Evolutionary conservation across 2,113 vertebrate genomes (phyloP).

Genomic region (Tyrannus savana): DNA sequence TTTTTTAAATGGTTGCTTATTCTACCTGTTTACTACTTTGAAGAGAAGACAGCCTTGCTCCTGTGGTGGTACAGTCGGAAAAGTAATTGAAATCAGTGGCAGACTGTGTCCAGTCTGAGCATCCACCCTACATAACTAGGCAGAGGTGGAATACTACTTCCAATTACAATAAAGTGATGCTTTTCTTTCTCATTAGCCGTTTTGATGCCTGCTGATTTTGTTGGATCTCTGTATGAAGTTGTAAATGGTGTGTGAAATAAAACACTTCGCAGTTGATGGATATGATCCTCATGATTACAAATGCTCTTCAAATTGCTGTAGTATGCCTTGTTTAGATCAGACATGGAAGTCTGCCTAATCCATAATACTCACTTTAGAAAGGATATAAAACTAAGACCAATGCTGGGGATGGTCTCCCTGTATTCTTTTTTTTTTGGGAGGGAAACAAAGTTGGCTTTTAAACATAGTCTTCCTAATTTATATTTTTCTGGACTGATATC

Average conservation of each 20-base stretch:
- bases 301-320: not conserved
- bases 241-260: slow-evolving; percentile 8
- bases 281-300: not conserved
- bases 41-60: not conserved
- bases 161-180: not conserved
- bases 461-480: not conserved
- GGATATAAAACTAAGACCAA: not conserved
- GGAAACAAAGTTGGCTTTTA: not conserved
- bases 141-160: not conserved
- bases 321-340: not conserved
- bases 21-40: not conserved
- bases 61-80: not conserved
- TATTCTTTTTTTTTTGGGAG: not conserved
- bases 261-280: not conserved
- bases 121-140: not conserved
- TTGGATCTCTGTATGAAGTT: not conserved
- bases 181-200: not conserved
- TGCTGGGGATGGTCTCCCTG: not conserved
- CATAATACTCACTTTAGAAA: not conserved
- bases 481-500: not conserved
- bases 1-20: not conserved
- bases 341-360: not conserved
- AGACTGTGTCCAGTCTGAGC: not conserved
- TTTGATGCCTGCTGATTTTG: slow-evolving; percentile 1
- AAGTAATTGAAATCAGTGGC: not conserved